Percentiles rank a stretch among this genome's conserved stretches.
Evolutionary conservation across 2,888 invertebrate genomes (phyloP).

Genomic region (Elegia similella): DNA sequence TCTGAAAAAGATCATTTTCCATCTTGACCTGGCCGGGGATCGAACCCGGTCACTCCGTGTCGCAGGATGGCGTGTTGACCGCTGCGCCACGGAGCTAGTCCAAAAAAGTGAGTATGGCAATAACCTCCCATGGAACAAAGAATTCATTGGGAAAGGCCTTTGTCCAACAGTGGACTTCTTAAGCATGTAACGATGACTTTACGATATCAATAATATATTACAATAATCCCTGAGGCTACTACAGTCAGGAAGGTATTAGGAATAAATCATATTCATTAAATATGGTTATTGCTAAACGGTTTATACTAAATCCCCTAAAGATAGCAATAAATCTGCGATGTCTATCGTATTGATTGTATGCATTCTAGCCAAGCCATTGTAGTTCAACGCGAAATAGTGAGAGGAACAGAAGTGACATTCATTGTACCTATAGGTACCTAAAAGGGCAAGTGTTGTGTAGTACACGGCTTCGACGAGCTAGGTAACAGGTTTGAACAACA

Average conservation of each 20-base stretch:
- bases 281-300: constrained; percentile 14
- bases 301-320: constrained; percentile 11
- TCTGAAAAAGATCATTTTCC: no score
- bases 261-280: constrained; percentile 10
- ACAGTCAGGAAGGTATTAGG: constrained; percentile 8
- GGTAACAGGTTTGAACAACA: no score
- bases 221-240: not conserved
- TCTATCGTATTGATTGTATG: constrained; percentile 14
- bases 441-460: not conserved
- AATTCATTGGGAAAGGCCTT: no score
- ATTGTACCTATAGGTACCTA: not conserved
- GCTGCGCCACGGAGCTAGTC: no score
- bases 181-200: no score
- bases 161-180: no score
- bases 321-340: constrained; percentile 10
- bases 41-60: no score
- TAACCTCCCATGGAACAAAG: no score
- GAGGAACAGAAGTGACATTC: not conserved
- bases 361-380: not conserved
- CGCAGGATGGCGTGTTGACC: no score
- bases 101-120: no score
- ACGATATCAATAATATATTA: not conserved
- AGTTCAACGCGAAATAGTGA: not conserved
- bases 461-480: not conserved
- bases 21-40: no score